phyloP scores from a whole-genome alignment of 2,888 invertebrate species.

The Diabrotica balteata region DNA sequence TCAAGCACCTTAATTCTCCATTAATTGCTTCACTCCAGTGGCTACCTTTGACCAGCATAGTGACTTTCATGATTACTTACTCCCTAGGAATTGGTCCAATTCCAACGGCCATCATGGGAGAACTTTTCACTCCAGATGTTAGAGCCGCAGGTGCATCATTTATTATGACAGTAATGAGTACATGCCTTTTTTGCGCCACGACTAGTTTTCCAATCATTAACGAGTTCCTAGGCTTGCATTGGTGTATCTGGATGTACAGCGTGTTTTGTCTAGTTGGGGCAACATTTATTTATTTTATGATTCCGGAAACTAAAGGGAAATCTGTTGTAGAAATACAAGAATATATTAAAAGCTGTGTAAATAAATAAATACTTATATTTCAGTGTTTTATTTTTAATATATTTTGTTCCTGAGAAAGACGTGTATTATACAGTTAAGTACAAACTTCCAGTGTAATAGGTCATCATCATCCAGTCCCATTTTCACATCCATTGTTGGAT shows the following conservation, averaged over 20 bases:
- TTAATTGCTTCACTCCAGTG: constrained; percentile 62
- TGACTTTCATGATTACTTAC: constrained; percentile 75
- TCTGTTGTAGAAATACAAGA: background rate
- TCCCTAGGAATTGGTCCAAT: constrained; percentile 74
- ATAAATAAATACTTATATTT: too few species aligned
- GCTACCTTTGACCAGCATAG: constrained; percentile 73
- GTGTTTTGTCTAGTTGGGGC: background rate
- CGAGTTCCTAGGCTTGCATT: constrained; percentile 11
- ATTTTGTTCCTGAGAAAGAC: too few species aligned
- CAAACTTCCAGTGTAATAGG: too few species aligned
- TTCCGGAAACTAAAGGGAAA: constrained; percentile 12
- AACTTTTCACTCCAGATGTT: constrained; percentile 79
- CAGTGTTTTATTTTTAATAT: too few species aligned
- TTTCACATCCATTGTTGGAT: too few species aligned
- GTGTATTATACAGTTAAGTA: too few species aligned
- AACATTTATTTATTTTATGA: constrained; percentile 1
- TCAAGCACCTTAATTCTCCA: constrained; percentile 56
- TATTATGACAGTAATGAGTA: constrained; percentile 24
- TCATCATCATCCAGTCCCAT: too few species aligned
- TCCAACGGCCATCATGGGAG: constrained; percentile 82
- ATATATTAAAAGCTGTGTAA: background rate
- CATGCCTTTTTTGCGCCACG: constrained; percentile 7
- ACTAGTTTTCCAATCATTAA: constrained; percentile 20
- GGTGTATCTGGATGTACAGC: constrained; percentile 14
- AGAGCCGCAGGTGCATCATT: constrained; percentile 67